Evolutionary conservation across 35 echinoderm and acorn worm species (phyloP), one percentile per base, ranked within the genome.

Genomic region (Lytechinus pictus): DNA sequence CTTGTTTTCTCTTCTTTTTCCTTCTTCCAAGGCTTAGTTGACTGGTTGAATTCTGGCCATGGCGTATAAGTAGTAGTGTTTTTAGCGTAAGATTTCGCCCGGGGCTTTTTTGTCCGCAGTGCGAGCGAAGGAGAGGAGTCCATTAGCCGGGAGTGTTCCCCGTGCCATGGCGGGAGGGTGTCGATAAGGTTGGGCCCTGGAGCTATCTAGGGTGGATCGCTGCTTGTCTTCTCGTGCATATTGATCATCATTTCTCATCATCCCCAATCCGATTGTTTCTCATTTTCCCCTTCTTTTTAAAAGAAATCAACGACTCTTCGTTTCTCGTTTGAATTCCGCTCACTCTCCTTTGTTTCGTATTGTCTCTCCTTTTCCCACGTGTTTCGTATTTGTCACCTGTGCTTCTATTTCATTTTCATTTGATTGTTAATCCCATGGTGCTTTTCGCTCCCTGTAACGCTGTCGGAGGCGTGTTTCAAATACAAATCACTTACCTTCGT

Each of bases 71-170:
- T 93, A 93, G 92, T 93, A 93, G 92, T 93, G 92, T 93, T 93
- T 93, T 93, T 93, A 93, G 92, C 92, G 92, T 93, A 57, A 93
- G 92, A 93, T 93, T 93, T 93, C 21, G 92, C 92, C 92, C 92
- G 52, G 14, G 92, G 92, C 29, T 93, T 93, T 28, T 55, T 57
- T 93, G 88, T 44, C 88, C 52, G 88, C 52, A 54, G 88, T 21
- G 88, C 28, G 88, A 90, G 29, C 28, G 88, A 90, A 21, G 29
- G 53, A 57, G 54, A 93, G 27, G 92, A 57, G 92, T 93, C 92
- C 92, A 93, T 93, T 93, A 93, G 92, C 92, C 92, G 53, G 52
- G 92, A 93, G 92, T 93, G 92, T 93, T 93, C 92, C 53, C 92
- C 92, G 52, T 27, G 92, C 51, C 52, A 93, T 55, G 92, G 55